Evolutionary conservation across 1,140 invertebrate species (phyloP), one percentile per base, ranked within the genome.

Genomic region (Scaptomyza montana): DNA sequence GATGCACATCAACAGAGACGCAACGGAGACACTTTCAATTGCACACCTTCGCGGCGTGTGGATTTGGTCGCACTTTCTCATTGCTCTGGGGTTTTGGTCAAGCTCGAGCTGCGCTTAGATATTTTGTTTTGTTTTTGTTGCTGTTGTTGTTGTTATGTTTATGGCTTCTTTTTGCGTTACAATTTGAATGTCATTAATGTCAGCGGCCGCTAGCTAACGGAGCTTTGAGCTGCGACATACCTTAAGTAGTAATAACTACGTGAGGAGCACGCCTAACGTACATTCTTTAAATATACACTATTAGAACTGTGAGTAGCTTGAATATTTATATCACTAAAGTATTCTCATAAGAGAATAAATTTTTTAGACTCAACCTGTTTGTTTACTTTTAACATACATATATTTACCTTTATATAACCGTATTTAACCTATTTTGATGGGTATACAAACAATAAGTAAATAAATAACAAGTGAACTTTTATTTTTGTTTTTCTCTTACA

Each of bases 121-220:
- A 43, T 75, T 78, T 80, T 62, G 41, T 60, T 30, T 25, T 1
- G 21, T 25, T 16, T 16, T 16, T 16, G 16, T 16, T 16, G 16
- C 16, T 16, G 41, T 12, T 47, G 47, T 64, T 80, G 30, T 66
- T 74, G 63, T 67, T 50, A 51, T 75, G n/a, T 79, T 85, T 85
- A 86, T 74, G 77, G 77, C 81, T 84, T 84, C 80, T 86, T 85
- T 84, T 77, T 65, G 77, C 81, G 81, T 81, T 80, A 86, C 80
- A 85, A 80, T 86, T 86, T 80, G 74, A 85, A 80, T 80, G 80
- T 86, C 80, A 85, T 85, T 85, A 85, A 77, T 74, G 81, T 86
- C 81, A 85, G 65, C 75, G 78, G 60, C 65, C 68, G 77, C 57
- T 63, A 47, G 56, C 80, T 84, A 84, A 84, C 80, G 77, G 80